Percentiles rank a stretch among this genome's conserved stretches.
These are phyloP conservation scores for Eublepharis macularius DNA, from an alignment of 2,113 vertebrate genomes.

Conservation along the genomic window DNA sequence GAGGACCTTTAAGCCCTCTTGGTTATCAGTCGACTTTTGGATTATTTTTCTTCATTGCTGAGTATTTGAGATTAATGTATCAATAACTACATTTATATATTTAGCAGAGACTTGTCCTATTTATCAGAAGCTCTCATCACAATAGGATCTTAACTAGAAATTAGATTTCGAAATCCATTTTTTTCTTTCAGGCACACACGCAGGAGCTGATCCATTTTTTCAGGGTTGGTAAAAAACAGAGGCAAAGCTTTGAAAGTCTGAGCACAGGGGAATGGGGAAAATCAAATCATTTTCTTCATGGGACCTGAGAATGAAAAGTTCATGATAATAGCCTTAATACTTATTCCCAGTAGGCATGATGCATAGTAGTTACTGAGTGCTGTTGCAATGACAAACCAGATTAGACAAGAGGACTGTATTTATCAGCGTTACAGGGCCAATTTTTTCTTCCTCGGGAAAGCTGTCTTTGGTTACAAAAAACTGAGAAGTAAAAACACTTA, in stretches of 20 bases:
- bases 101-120: not conserved
- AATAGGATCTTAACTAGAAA: slow-evolving; percentile 7
- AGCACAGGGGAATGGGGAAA: not conserved
- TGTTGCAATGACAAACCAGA: slow-evolving; percentile 28
- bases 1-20: slow-evolving; percentile 18
- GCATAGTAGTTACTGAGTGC: slow-evolving; percentile 13
- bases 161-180: not conserved
- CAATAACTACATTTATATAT: not conserved
- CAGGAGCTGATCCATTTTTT: not conserved
- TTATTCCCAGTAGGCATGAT: slow-evolving; percentile 11
- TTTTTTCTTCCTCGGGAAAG: not conserved
- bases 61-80: not conserved
- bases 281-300: slow-evolving; percentile 6
- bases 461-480: slow-evolving; percentile 25
- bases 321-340: slow-evolving; percentile 34
- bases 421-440: slow-evolving; percentile 33
- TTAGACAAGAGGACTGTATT: slow-evolving; percentile 20
- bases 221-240: not conserved
- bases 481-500: not conserved
- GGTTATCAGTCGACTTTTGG: not conserved
- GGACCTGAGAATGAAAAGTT: slow-evolving; percentile 27
- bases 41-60: slow-evolving; percentile 22
- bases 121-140: not conserved
- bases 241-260: slow-evolving; percentile 9
- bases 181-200: not conserved